Evolutionary conservation across 2,113 vertebrate genomes (phyloP), one percentile per base, ranked within the genome.

Genomic region (Alouatta palliata): DNA sequence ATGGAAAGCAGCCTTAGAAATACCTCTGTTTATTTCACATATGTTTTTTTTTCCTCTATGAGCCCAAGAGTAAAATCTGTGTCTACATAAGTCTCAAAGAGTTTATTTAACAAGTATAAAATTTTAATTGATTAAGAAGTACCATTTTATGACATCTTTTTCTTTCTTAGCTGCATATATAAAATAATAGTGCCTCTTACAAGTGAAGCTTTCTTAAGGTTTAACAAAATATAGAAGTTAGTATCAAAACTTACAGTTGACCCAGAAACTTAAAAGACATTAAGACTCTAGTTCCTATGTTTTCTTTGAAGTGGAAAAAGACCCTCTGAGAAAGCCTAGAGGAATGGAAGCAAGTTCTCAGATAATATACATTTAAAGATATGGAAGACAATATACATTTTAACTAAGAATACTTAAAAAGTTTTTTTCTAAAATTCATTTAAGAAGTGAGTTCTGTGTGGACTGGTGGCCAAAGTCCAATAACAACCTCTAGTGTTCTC

Each of bases 161-260:
- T 88, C n/a, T 77, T 83, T 68, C 87, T 82, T 94, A 82, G 40
- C 27, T 40, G 49, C 54, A 56, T 70, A 56, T 71, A 64, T 47
- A 94, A 93, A 96, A 81, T 32, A 79, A 73, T 17, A 85, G 12
- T 52, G 13, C 19, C 6, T 81, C 73, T 91, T 76, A 82, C 3
- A 70, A 86, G 10, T 52, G 32, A 86, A 43, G 32, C 17, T 93
- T 93, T 93, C 35, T 32, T 61, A 64, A 71, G 52, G 91, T 35
- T 85, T 70, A 85, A 76, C 90, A 93, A 96, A 87, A 90, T 32
- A 77, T 1, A 90, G 70, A 82, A 85, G 2, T 93, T 81, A 45
- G 10, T 58, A 89, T 89, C 47, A 54, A 71, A 66, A 84, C 17
- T 47, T 82, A 71, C 23, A 54, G 40, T 11, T 88, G 40, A 45